phyloP scores from a whole-genome alignment of 2,113 vertebrate species.

The Acrocephalus arundinaceus region DNA sequence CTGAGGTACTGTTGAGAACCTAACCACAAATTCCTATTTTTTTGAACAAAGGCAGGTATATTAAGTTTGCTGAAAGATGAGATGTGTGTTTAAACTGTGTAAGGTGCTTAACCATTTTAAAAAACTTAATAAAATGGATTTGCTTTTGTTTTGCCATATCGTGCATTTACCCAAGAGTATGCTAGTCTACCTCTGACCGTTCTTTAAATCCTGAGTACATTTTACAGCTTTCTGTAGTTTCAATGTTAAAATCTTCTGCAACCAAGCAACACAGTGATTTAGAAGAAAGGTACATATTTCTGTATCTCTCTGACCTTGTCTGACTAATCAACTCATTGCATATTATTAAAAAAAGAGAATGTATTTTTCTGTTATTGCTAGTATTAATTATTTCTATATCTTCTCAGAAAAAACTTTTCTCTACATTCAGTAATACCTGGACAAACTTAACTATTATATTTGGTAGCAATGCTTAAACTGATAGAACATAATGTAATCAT shows the following conservation, averaged over 20 bases:
- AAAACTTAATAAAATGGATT: not conserved
- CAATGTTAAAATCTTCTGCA: not conserved
- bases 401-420: not conserved
- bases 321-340: not conserved
- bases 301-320: not conserved
- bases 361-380: not conserved
- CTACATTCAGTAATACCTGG: not conserved
- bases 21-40: not conserved
- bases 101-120: not conserved
- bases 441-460: not conserved
- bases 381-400: not conserved
- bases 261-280: not conserved
- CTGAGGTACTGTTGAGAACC: not conserved
- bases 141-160: not conserved
- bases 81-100: not conserved
- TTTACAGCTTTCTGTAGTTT: not conserved
- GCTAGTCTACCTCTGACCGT: not conserved
- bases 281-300: not conserved
- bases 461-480: not conserved
- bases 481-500: not conserved
- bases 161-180: not conserved
- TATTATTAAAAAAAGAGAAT: not conserved
- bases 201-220: not conserved
- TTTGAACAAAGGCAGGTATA: not conserved
- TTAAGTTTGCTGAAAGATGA: not conserved